Base-by-base conservation (phyloP, 92 coral and sea anemone species). In the Porites rus region DNA sequence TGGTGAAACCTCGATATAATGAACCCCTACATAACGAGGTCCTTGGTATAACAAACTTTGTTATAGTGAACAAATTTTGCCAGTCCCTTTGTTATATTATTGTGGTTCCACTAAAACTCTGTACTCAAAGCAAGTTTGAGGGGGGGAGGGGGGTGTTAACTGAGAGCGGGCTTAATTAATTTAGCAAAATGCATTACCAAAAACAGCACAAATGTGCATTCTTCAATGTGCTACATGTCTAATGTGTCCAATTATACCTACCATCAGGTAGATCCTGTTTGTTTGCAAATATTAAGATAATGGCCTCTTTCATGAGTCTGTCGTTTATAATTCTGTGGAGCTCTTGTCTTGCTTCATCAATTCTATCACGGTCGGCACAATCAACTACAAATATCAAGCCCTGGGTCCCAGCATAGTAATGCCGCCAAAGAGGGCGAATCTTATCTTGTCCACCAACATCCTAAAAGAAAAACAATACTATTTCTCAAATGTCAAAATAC, bases 401-500 rank as follows among this genome's bases (percentile, higher is more conserved):
- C 77, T 96, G 96, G 13, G 99, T 94, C 8, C 99, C 99, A 73
- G 95, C 91, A 80, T 89, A 96, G 94, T 96, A 96, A 74, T 96
- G 99, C 72, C 98, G 95, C 99, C 99, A 96, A 66, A 96, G 87
- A 43, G 99, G 99, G 65, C 99, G 94, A 46, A 96, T 96, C 90
- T 96, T 96, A 87, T 96, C 99, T 72, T 96, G 99, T 74, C 99
- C 99, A 18, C 99, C 99, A 59, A 96, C 99, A 70, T 96, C 99
- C 99, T 96, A 65, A 69, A 78, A 60, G 16, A 10, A 4, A 38
- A 38, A 38, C 46, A 38, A 38, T 38, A 38, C 46, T 38, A 38
- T 38, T 38, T 38, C 6, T 38, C 46, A 38, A 38, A 38, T 38
- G 46, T 4, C 46, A 38, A 38, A 38, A 38, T 38, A 4, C 43